These are phyloP conservation scores for Pseudomugil tenellus DNA, from an alignment of 2,797 vertebrate species.

Conservation along the genomic window DNA sequence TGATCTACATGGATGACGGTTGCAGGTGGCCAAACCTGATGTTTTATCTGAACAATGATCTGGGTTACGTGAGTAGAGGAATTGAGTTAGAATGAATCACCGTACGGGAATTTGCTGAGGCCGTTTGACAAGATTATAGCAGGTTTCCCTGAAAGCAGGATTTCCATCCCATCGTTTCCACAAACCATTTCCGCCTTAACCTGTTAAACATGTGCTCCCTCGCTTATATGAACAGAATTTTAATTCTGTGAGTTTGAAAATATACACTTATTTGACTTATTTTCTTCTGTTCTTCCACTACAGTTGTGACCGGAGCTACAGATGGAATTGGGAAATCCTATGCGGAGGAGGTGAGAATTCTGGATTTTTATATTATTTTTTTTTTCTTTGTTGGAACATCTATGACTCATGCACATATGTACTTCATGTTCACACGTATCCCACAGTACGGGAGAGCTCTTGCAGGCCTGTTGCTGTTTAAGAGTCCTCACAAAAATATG, in stretches of 20 bases:
- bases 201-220: background rate
- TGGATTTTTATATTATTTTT: slow-evolving; percentile 49
- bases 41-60: slow-evolving; percentile 12
- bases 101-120: background rate
- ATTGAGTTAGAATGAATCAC: background rate
- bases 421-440: slow-evolving; percentile 53
- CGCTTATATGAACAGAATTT: background rate
- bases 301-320: slow-evolving; percentile 95
- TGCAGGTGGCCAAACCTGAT: slow-evolving; percentile 46
- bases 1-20: background rate
- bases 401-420: slow-evolving; percentile 68
- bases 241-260: background rate
- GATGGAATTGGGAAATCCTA: slow-evolving; percentile 99
- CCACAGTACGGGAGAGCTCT: slow-evolving; percentile 58
- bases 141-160: background rate
- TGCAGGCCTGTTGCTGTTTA: slow-evolving; percentile 51
- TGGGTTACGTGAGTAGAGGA: background rate
- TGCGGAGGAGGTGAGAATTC: slow-evolving; percentile 90
- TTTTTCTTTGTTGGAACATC: slow-evolving; percentile 67
- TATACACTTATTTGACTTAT: slow-evolving; percentile 23
- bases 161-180: background rate
- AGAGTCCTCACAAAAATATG: slow-evolving; percentile 26
- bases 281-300: slow-evolving; percentile 49
- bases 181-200: background rate
- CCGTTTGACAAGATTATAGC: background rate